Conservation (phyloP, 2,113 vertebrate species). For the Urocitellus parryii region DNA sequence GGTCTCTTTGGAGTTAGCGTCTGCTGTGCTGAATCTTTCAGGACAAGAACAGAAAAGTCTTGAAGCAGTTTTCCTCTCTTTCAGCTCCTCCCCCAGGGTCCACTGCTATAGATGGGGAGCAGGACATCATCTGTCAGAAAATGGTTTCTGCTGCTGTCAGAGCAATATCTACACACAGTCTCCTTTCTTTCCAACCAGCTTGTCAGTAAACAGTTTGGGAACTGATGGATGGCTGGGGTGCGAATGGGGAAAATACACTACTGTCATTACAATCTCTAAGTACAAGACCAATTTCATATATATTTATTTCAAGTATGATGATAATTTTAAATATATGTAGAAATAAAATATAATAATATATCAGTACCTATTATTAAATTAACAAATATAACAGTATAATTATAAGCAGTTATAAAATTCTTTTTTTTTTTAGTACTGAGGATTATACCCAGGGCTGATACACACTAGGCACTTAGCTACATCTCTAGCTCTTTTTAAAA, state of each 20-base stretch:
- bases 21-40: background rate
- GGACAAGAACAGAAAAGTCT: background rate
- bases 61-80: background rate
- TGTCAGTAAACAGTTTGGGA: background rate
- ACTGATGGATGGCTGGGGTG: background rate
- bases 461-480: no score
- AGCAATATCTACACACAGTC: background rate
- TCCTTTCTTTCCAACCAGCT: background rate
- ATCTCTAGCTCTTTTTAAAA: no score
- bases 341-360: background rate
- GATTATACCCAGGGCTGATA: no score
- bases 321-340: background rate
- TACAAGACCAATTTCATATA: background rate
- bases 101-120: background rate
- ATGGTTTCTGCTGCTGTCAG: background rate
- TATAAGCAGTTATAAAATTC: background rate
- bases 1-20: background rate
- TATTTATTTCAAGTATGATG: background rate
- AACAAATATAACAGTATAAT: background rate
- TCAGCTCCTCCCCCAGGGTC: background rate
- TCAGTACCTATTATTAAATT: background rate
- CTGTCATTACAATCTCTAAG: background rate
- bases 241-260: background rate
- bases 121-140: background rate
- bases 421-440: no score